These are phyloP conservation scores for Nyctereutes procyonoides DNA, from an alignment of 2,113 vertebrate species.

Conservation along the genomic window DNA sequence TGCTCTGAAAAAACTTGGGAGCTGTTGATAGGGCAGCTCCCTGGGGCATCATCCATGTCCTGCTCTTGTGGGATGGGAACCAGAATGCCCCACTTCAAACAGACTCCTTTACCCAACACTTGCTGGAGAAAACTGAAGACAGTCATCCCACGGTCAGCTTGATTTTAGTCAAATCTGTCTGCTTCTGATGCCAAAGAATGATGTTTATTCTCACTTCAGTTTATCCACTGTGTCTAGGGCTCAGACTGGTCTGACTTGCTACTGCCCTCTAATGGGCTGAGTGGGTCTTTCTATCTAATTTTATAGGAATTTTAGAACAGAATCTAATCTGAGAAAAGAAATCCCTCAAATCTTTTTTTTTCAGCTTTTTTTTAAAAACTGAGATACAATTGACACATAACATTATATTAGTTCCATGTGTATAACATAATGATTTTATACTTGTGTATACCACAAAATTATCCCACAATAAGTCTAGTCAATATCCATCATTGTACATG, in stretches of 20 bases:
- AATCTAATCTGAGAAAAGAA: neutral
- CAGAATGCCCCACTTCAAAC: slow-evolving; percentile 45
- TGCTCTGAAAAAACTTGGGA: neutral
- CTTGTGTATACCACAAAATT: neutral
- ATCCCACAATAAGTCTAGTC: neutral
- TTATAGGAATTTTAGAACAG: neutral
- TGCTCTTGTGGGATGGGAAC: slow-evolving; percentile 7
- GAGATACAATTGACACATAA: neutral
- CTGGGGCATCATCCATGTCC: neutral
- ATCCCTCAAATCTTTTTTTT: neutral
- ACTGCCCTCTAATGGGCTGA: slow-evolving; percentile 46
- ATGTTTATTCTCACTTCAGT: neutral
- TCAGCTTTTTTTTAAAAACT: neutral
- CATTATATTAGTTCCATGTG: neutral
- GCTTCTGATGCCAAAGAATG: neutral
- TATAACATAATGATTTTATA: neutral
- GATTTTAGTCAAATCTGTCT: neutral
- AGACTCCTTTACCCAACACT: neutral
- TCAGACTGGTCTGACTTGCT: neutral
- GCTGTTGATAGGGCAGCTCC: neutral
- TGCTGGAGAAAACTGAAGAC: slow-evolving; percentile 11
- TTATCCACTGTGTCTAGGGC: neutral
- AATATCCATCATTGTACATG: neutral
- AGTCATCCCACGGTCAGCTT: neutral
- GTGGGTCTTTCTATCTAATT: neutral